Percentiles rank a stretch among this genome's conserved stretches.
phyloP scores from a whole-genome alignment of 2,113 vertebrate genomes.

The Orycteropus afer region DNA sequence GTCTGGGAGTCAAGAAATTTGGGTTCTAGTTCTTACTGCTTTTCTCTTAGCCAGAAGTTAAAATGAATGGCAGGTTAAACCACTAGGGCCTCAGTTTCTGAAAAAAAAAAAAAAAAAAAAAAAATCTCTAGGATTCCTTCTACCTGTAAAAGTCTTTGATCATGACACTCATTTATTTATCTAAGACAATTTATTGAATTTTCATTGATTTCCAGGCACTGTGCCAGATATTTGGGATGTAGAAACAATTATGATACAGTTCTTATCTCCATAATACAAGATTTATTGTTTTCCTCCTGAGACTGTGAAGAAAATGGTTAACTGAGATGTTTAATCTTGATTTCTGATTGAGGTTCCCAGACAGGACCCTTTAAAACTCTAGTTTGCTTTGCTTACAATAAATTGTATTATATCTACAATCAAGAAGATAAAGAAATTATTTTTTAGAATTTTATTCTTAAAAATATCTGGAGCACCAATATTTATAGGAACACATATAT shows the following conservation, averaged over 20 bases:
- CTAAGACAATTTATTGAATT: neutral
- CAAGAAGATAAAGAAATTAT: neutral
- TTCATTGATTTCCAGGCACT: neutral
- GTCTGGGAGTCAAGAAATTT: slow-evolving; percentile 12
- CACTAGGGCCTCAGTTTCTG: neutral
- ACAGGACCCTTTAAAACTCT: slow-evolving; percentile 6
- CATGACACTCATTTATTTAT: slow-evolving; percentile 9
- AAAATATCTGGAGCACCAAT: neutral
- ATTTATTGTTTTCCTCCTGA: neutral
- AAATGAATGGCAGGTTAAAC: slow-evolving; percentile 31
- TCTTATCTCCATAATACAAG: neutral
- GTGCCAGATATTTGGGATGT: neutral
- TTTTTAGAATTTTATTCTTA: slow-evolving; percentile 5
- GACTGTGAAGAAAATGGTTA: neutral
- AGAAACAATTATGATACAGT: neutral
- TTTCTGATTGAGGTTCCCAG: slow-evolving; percentile 12
- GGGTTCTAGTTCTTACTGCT: neutral
- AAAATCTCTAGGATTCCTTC: neutral
- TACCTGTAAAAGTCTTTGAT: neutral
- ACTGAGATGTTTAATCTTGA: neutral
- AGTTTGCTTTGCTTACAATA: no score
- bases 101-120: no score
- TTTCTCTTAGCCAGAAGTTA: neutral
- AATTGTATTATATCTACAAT: neutral
- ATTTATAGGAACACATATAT: neutral